phyloP scores from a whole-genome alignment of 2,888 invertebrate genomes.

The Heliconius hortense region DNA sequence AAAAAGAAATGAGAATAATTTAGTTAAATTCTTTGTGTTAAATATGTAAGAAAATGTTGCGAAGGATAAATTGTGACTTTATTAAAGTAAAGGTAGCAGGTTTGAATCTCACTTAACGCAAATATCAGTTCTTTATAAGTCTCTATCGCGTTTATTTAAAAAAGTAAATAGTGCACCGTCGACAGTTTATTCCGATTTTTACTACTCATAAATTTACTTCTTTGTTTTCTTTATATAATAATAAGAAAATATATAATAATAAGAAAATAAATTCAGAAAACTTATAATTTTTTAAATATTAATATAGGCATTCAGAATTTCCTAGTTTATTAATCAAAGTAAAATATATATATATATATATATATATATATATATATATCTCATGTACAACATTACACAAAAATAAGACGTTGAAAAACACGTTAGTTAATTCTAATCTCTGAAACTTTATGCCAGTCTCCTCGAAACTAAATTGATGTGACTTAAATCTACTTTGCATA shows the following conservation, averaged over 20 bases:
- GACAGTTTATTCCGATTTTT: too few relatives aligned
- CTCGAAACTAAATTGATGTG: constrained; percentile 17
- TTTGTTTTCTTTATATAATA: too few relatives aligned
- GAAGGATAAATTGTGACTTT: not conserved
- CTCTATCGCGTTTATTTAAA: not conserved
- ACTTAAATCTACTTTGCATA: constrained; percentile 21
- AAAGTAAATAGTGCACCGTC: not conserved
- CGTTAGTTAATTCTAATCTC: constrained; percentile 13
- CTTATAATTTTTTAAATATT: not conserved
- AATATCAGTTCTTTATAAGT: not conserved
- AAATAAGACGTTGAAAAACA: not conserved
- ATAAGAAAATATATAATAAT: too few relatives aligned
- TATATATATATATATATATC: not conserved
- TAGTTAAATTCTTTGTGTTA: constrained; percentile 20
- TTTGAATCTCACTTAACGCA: not conserved
- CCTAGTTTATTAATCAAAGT: too few relatives aligned
- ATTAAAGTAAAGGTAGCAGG: not conserved
- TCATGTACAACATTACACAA: not conserved
- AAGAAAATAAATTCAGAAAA: not conserved
- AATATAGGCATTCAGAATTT: too few relatives aligned
- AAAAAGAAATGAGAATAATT: constrained; percentile 32
- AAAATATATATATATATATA: too few relatives aligned
- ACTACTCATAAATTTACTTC: too few relatives aligned
- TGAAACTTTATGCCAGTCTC: constrained; percentile 1
- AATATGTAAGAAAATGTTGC: constrained; percentile 4